Conservation (phyloP, 2,888 invertebrate species). For the Stramonita haemastoma region DNA sequence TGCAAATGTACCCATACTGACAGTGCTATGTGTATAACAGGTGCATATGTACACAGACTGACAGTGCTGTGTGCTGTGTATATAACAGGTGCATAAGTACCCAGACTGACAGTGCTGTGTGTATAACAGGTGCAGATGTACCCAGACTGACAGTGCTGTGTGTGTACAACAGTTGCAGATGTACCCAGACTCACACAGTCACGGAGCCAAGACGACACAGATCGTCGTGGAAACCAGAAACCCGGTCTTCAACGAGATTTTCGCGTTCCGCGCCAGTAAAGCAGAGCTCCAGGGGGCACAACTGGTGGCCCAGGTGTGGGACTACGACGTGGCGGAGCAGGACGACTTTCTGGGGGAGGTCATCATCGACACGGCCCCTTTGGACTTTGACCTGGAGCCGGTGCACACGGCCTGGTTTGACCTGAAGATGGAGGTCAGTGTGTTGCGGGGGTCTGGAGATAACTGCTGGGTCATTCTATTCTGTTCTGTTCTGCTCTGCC, state of each 20-base stretch:
- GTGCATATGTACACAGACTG: too few species aligned
- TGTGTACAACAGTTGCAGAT: constrained; percentile 59
- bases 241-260: constrained; percentile 72
- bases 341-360: constrained; percentile 73
- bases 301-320: constrained; percentile 69
- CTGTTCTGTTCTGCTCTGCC: not conserved
- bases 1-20: constrained; percentile 63
- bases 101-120: too few species aligned
- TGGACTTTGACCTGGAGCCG: constrained; percentile 63
- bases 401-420: constrained; percentile 69
- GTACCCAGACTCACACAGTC: constrained; percentile 58
- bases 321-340: constrained; percentile 63
- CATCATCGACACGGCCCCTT: constrained; percentile 60
- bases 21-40: too few species aligned
- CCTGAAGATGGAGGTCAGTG: constrained; percentile 69
- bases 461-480: not conserved
- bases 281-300: constrained; percentile 56
- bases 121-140: too few species aligned
- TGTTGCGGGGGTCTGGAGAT: not conserved
- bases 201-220: constrained; percentile 61
- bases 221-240: constrained; percentile 60
- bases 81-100: too few species aligned
- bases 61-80: not conserved
- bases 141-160: too few species aligned
- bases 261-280: constrained; percentile 66